These are phyloP conservation scores for Meiosimyza decipiens DNA, from an alignment of 2,888 invertebrate species.

Conservation along the genomic window DNA sequence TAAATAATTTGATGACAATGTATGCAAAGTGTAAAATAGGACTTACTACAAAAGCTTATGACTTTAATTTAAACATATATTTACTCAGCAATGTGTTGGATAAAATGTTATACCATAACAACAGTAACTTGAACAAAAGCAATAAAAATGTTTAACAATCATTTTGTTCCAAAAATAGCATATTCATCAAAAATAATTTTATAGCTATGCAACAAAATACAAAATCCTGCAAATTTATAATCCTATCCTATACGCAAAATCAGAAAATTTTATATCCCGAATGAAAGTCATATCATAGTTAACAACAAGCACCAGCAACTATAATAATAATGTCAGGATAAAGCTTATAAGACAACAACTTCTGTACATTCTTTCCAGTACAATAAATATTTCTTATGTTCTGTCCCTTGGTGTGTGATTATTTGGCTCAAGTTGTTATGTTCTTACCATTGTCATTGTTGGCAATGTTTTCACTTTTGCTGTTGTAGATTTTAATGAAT, in stretches of 20 bases:
- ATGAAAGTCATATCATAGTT: slow-evolving; percentile 48
- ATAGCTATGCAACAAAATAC: neutral
- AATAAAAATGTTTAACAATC: neutral
- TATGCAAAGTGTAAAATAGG: too few species aligned
- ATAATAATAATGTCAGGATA: neutral
- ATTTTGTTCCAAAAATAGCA: neutral
- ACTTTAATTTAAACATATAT: too few species aligned
- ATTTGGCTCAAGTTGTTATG: slow-evolving; percentile 24
- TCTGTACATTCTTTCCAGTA: neutral
- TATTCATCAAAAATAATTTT: neutral
- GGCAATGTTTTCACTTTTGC: slow-evolving; percentile 14
- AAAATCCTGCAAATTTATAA: neutral
- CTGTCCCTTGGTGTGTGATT: neutral
- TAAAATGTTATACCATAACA: neutral
- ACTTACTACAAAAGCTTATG: too few species aligned
- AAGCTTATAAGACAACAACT: neutral
- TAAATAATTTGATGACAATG: too few species aligned
- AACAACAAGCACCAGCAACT: neutral
- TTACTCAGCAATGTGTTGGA: neutral
- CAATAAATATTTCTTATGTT: slow-evolving; percentile 1
- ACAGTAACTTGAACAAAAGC: neutral
- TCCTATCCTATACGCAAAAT: slow-evolving; percentile 55
- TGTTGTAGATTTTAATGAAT: slow-evolving; percentile 3
- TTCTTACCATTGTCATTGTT: slow-evolving; percentile 20
- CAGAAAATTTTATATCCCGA: slow-evolving; percentile 53